phyloP scores from a whole-genome alignment of 2,888 invertebrate genomes.

The Sinelater perroti region DNA sequence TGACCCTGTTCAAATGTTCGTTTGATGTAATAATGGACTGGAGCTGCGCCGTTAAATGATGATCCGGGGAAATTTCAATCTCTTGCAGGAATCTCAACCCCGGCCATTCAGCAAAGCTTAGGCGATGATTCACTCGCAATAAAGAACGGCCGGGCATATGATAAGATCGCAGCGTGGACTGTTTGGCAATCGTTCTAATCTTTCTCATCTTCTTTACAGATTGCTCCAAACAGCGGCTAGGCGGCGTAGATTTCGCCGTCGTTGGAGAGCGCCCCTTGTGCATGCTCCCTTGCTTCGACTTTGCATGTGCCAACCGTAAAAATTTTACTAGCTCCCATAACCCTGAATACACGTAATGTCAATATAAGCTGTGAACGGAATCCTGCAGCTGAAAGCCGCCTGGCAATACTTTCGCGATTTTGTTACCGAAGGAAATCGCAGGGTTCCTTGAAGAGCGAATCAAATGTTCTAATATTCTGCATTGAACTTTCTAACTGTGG shows the following conservation, averaged over 20 bases:
- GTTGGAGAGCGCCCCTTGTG: not conserved
- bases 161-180: conserved; percentile 53
- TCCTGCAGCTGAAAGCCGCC: not conserved
- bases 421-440: not conserved
- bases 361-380: not conserved
- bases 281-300: not conserved
- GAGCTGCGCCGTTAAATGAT: conserved; percentile 46
- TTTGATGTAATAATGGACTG: conserved; percentile 48
- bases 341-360: not conserved
- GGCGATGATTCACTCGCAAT: conserved; percentile 51
- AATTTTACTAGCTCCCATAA: not conserved
- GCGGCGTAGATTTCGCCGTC: not conserved
- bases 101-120: conserved; percentile 45
- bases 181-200: conserved; percentile 53
- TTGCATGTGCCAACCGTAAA: not conserved
- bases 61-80: conserved; percentile 46
- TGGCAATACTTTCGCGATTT: not conserved
- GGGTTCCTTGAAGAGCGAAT: not conserved
- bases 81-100: conserved; percentile 42
- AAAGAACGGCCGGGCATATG: conserved; percentile 46
- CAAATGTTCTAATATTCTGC: no score
- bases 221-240: conserved; percentile 43
- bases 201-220: conserved; percentile 53
- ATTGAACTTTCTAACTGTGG: no score
- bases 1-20: conserved; percentile 27